phyloP scores from a whole-genome alignment of 2,888 invertebrate genomes.

The Criorhina ranunculi region DNA sequence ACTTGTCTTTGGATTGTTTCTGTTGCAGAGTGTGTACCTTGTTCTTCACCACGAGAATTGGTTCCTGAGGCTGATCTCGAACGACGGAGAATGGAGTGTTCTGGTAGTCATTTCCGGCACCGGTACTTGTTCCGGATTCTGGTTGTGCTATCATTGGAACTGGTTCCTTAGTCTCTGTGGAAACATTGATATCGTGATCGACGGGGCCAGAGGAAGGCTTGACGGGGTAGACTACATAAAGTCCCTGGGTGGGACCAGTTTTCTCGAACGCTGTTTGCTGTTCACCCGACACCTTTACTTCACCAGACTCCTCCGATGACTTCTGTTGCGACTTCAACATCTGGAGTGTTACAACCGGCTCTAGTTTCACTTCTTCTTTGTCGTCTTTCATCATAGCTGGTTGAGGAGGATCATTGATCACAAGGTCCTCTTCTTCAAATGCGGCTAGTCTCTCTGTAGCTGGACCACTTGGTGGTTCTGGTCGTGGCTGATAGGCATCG shows the following conservation, averaged over 20 bases:
- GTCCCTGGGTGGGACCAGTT: slow-evolving; percentile 79
- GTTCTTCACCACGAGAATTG: slow-evolving; percentile 84
- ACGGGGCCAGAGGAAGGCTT: slow-evolving; percentile 57
- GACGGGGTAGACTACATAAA: slow-evolving; percentile 80
- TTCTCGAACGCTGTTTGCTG: slow-evolving; percentile 81
- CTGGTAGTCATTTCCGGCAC: slow-evolving; percentile 82
- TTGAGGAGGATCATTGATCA: slow-evolving; percentile 84
- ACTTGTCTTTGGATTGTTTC: slow-evolving; percentile 85
- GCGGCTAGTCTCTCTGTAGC: slow-evolving; percentile 79
- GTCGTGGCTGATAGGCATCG: slow-evolving; percentile 76
- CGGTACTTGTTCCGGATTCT: slow-evolving; percentile 77
- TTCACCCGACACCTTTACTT: slow-evolving; percentile 81
- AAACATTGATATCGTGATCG: slow-evolving; percentile 62
- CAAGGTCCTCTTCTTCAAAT: slow-evolving; percentile 84
- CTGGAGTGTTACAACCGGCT: slow-evolving; percentile 88
- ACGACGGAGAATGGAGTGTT: slow-evolving; percentile 84
- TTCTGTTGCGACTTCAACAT: slow-evolving; percentile 88
- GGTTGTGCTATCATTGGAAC: slow-evolving; percentile 77
- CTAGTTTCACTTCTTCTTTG: slow-evolving; percentile 82
- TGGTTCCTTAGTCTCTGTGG: slow-evolving; percentile 76
- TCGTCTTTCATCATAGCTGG: slow-evolving; percentile 81
- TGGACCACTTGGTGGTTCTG: slow-evolving; percentile 63
- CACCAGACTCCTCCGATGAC: slow-evolving; percentile 80
- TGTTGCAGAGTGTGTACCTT: slow-evolving; percentile 82
- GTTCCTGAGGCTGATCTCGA: slow-evolving; percentile 84